phyloP scores from a whole-genome alignment of 2,888 invertebrate species.

The Cryptophagus acutangulus region DNA sequence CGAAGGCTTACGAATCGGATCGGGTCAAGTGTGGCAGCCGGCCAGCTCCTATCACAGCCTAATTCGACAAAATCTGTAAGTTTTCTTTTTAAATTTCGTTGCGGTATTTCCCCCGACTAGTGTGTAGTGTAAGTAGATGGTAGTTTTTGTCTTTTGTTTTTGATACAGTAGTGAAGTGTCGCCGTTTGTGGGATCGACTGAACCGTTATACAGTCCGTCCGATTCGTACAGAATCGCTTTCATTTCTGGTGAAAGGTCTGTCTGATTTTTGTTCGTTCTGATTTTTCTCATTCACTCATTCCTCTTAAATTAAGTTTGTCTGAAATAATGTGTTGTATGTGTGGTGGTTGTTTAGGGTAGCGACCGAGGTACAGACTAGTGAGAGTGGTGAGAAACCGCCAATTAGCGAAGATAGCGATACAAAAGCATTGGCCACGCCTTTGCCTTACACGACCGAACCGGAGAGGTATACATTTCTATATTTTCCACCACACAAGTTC shows the following conservation, averaged over 20 bases:
- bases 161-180: constrained; percentile 39
- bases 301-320: constrained; percentile 2
- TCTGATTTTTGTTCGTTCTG: constrained; percentile 14
- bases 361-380: constrained; percentile 21
- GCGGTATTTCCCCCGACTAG: not conserved
- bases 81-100: constrained; percentile 10
- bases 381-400: constrained; percentile 35
- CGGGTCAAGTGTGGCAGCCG: constrained; percentile 61
- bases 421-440: constrained; percentile 34
- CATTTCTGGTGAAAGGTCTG: constrained; percentile 38
- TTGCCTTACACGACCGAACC: constrained; percentile 38
- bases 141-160: constrained; percentile 34
- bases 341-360: constrained; percentile 34
- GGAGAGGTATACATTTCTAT: constrained; percentile 39
- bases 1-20: constrained; percentile 61
- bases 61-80: constrained; percentile 40
- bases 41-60: constrained; percentile 44
- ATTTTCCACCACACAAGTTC: constrained; percentile 8
- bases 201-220: constrained; percentile 42
- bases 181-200: constrained; percentile 32
- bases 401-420: constrained; percentile 39
- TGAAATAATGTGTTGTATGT: constrained; percentile 13
- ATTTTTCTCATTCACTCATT: constrained; percentile 6
- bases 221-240: constrained; percentile 42
- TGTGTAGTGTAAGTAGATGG: constrained; percentile 29